Evolutionary conservation across 2,797 vertebrate genomes (phyloP).

Genomic region (Tapirus indicus): DNA sequence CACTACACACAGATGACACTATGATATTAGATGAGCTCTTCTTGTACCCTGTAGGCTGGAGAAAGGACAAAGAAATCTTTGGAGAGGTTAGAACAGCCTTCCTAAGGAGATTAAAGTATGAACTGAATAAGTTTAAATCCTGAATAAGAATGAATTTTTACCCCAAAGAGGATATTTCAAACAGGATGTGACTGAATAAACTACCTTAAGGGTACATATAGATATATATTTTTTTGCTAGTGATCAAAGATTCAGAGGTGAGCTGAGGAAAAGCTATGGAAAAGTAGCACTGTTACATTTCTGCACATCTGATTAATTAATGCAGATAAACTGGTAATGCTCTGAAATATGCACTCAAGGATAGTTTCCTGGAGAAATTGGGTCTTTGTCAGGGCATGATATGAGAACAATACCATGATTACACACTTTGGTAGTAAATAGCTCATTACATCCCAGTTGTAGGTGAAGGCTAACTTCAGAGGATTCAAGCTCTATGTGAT

Average conservation of each 20-base stretch:
- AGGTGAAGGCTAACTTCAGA: neutral
- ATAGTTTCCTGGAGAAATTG: neutral
- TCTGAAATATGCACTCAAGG: neutral
- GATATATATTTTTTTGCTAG: neutral
- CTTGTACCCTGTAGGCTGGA: neutral
- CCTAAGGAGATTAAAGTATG: constrained; percentile 47
- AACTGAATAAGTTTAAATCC: constrained; percentile 20
- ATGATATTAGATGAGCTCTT: neutral
- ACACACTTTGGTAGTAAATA: neutral
- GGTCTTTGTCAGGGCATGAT: neutral
- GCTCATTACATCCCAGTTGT: neutral
- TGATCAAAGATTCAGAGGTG: constrained; percentile 46
- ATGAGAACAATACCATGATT: neutral
- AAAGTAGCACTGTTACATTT: neutral
- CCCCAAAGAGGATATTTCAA: constrained; percentile 52
- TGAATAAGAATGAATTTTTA: neutral
- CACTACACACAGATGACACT: neutral
- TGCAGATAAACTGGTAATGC: neutral
- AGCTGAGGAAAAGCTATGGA: neutral
- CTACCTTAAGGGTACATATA: neutral
- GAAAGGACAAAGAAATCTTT: constrained; percentile 25
- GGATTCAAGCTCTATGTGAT: neutral
- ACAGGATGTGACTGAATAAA: neutral
- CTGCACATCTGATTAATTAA: neutral
- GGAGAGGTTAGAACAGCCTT: constrained; percentile 6